phyloP scores from a whole-genome alignment of 2,888 invertebrate species.

The Thyatira batis region DNA sequence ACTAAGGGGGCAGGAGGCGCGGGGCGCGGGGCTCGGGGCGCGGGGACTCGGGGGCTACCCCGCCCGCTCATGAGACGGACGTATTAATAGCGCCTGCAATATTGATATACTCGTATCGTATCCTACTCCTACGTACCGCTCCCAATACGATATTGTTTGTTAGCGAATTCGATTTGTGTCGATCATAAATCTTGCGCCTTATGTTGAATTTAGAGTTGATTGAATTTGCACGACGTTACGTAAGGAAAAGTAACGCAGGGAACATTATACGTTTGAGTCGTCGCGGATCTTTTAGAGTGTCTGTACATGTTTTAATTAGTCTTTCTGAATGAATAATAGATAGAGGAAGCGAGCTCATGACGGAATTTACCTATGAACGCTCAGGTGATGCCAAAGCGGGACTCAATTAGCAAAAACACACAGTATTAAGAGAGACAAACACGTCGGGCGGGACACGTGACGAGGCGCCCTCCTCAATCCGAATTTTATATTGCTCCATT shows the following conservation, averaged over 20 bases:
- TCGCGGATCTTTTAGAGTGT: slow-evolving; percentile 8
- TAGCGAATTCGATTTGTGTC: slow-evolving; percentile 82
- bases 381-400: slow-evolving; percentile 65
- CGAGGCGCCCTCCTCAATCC: slow-evolving; percentile 72
- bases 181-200: slow-evolving; percentile 83
- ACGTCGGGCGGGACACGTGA: slow-evolving; percentile 68
- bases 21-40: slow-evolving; percentile 36
- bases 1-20: slow-evolving; percentile 59
- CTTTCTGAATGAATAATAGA: slow-evolving; percentile 64
- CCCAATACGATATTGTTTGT: slow-evolving; percentile 81
- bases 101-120: slow-evolving; percentile 81
- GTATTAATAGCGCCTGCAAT: slow-evolving; percentile 83
- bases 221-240: slow-evolving; percentile 66
- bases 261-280: not conserved
- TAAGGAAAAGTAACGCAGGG: slow-evolving; percentile 36
- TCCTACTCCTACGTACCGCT: slow-evolving; percentile 75
- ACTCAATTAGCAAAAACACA: slow-evolving; percentile 81
- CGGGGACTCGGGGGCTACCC: slow-evolving; percentile 44
- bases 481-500: slow-evolving; percentile 79
- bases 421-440: slow-evolving; percentile 79
- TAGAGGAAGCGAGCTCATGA: slow-evolving; percentile 46
- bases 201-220: slow-evolving; percentile 78
- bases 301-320: slow-evolving; percentile 55
- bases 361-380: slow-evolving; percentile 31
- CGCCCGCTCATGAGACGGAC: slow-evolving; percentile 80